phyloP scores from a whole-genome alignment of 2,113 vertebrate species.

The Neoarius graeffei region DNA sequence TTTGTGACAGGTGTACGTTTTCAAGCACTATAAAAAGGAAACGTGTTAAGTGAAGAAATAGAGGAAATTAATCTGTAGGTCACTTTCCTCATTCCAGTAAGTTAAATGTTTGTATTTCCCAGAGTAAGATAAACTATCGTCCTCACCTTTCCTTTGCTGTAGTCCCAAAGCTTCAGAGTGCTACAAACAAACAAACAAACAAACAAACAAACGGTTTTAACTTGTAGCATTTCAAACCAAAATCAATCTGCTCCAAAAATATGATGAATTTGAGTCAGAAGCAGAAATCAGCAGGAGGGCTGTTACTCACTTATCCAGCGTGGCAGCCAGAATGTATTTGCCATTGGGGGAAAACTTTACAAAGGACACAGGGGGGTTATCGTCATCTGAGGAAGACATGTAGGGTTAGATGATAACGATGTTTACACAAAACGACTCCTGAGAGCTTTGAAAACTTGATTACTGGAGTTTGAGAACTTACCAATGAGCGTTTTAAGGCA shows the following conservation, averaged over 20 bases:
- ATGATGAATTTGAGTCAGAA: background rate
- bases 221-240: background rate
- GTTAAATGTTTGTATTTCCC: background rate
- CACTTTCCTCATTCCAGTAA: background rate
- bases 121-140: background rate
- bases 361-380: slow-evolving; percentile 97
- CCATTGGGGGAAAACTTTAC: slow-evolving; percentile 99
- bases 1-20: slow-evolving; percentile 97
- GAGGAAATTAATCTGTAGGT: background rate
- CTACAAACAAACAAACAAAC: slow-evolving; percentile 63
- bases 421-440: background rate
- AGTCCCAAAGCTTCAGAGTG: slow-evolving; percentile 99
- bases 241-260: background rate
- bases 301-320: slow-evolving; percentile 94
- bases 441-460: background rate
- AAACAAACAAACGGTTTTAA: background rate
- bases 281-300: slow-evolving; percentile 1
- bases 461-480: slow-evolving; percentile 65
- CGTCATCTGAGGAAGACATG: slow-evolving; percentile 80
- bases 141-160: slow-evolving; percentile 98
- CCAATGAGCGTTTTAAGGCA: slow-evolving; percentile 98
- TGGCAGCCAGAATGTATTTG: slow-evolving; percentile 97
- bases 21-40: slow-evolving; percentile 83
- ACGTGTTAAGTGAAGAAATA: background rate
- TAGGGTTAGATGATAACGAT: background rate